These are phyloP conservation scores for Campopleginae sp. DNA, from an alignment of 2,888 invertebrate genomes.

Conservation along the genomic window DNA sequence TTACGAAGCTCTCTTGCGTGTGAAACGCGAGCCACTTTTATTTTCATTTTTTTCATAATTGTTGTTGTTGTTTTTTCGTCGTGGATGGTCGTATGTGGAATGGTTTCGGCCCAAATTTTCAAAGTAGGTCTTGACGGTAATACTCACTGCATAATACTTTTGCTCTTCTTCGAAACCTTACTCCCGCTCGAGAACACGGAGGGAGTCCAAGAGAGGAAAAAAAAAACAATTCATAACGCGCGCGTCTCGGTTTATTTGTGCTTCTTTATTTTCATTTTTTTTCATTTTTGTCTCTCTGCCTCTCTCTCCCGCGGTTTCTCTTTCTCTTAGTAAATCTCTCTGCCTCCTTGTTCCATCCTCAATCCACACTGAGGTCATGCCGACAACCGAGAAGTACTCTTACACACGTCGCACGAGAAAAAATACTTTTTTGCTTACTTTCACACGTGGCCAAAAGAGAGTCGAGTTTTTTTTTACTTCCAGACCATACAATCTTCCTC, in stretches of 20 bases:
- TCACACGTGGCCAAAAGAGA: conserved; percentile 60
- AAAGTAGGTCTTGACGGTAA: conserved; percentile 34
- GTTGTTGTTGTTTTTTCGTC: conserved; percentile 10
- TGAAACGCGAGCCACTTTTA: conserved; percentile 26
- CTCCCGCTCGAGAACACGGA: not conserved
- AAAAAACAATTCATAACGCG: conserved; percentile 55
- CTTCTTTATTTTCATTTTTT: conserved; percentile 26
- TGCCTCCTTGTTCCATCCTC: conserved; percentile 48
- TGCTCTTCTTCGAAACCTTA: conserved; percentile 48
- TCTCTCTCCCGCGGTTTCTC: not conserved
- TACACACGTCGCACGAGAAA: conserved; percentile 35
- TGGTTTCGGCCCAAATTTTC: conserved; percentile 52
- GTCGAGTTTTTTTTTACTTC: not conserved
- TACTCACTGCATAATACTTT: conserved; percentile 30
- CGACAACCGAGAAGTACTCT: conserved; percentile 66
- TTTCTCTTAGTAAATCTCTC: conserved; percentile 44
- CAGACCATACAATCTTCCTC: conserved; percentile 10
- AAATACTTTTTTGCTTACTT: conserved; percentile 60
- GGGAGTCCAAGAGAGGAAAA: not conserved
- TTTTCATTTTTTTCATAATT: conserved; percentile 36
- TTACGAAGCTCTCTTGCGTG: conserved; percentile 62
- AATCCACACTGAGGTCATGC: conserved; percentile 63
- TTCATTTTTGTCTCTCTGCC: conserved; percentile 9
- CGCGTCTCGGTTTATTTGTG: conserved; percentile 33
- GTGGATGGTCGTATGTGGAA: conserved; percentile 4